These are phyloP conservation scores for Subacronicta megacephala DNA, from an alignment of 2,888 invertebrate species.

Conservation along the genomic window DNA sequence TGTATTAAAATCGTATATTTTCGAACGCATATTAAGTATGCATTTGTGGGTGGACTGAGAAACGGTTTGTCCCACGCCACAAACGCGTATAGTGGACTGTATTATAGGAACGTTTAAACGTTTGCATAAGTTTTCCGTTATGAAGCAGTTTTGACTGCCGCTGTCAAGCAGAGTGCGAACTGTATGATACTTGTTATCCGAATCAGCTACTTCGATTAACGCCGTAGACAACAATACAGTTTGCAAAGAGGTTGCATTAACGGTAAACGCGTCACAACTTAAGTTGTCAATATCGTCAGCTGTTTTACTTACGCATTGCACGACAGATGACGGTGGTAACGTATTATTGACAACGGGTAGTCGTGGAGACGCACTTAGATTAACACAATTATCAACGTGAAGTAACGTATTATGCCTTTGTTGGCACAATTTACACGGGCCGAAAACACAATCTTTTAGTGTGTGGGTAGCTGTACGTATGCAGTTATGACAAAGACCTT, in stretches of 20 bases:
- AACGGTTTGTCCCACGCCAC: neutral
- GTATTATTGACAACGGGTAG: neutral
- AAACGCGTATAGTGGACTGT: neutral
- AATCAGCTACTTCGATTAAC: conserved; percentile 2
- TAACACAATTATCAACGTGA: neutral
- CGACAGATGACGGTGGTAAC: neutral
- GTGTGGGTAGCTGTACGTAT: conserved; percentile 5
- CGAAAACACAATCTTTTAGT: neutral
- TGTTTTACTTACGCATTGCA: neutral
- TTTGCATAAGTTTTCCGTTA: neutral
- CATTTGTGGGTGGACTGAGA: neutral
- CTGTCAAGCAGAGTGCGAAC: neutral
- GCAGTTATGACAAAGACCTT: conserved; percentile 1
- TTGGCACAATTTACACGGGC: conserved; percentile 4
- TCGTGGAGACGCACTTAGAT: neutral
- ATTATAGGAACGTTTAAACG: neutral
- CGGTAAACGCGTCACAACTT: neutral
- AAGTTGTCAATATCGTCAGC: neutral
- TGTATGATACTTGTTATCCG: conserved; percentile 7
- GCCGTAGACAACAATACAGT: conserved; percentile 7
- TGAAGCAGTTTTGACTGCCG: neutral
- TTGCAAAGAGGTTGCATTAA: neutral
- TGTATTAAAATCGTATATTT: neutral
- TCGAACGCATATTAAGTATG: neutral
- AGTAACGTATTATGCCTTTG: neutral